phyloP scores from a whole-genome alignment of 2,113 vertebrate species.

The Melanerpes aurifrons region DNA sequence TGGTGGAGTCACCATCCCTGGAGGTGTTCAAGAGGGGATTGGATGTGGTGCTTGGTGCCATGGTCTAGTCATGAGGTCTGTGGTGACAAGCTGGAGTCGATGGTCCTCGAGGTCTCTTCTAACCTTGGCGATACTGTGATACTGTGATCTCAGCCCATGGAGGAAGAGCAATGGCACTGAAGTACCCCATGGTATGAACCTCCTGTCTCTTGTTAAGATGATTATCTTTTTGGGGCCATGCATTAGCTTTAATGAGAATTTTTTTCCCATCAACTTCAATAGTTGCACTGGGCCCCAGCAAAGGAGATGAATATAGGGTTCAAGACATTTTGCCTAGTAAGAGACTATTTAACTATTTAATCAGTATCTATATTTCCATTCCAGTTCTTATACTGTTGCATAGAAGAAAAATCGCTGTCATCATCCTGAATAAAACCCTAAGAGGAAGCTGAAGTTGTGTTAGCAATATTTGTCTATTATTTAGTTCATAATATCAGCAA shows the following conservation, averaged over 20 bases:
- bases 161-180: background rate
- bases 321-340: background rate
- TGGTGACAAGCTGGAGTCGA: no score
- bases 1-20: no score
- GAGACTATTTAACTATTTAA: background rate
- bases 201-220: background rate
- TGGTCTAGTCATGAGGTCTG: no score
- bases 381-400: background rate
- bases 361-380: background rate
- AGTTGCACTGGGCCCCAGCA: background rate
- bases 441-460: background rate
- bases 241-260: background rate
- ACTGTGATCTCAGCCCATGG: background rate
- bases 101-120: no score
- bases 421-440: background rate
- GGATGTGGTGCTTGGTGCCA: no score
- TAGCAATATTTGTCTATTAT: background rate
- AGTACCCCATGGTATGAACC: background rate
- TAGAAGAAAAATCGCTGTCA: accelerated
- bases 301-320: background rate
- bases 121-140: no score
- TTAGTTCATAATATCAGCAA: background rate
- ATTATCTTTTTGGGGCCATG: background rate
- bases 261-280: background rate
- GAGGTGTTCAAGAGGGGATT: no score